A percentile compares a stretch with the other conserved stretches of the same genome.
Evolutionary conservation across 2,888 invertebrate genomes (phyloP).

Genomic region (Diabrotica balteata): DNA sequence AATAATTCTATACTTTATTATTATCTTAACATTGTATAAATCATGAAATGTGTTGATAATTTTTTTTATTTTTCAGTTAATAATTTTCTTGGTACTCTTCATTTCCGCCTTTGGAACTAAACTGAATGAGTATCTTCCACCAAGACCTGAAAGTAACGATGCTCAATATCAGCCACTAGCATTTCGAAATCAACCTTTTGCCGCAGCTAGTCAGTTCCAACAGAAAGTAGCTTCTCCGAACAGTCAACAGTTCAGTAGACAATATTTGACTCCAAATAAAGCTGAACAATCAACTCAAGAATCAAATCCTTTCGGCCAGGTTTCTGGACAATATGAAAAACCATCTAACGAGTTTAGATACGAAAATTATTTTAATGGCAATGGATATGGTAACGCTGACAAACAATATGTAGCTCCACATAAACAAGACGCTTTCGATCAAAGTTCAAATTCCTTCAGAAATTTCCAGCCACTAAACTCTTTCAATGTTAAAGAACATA

Average conservation of each 20-base stretch:
- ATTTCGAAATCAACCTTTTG: slow-evolving; percentile 8
- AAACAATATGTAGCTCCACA: slow-evolving; percentile 7
- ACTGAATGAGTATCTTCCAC: slow-evolving; percentile 42
- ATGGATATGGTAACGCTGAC: neutral
- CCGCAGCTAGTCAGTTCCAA: neutral
- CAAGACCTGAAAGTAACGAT: slow-evolving; percentile 18
- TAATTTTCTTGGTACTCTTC: slow-evolving; percentile 37
- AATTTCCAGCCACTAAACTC: neutral
- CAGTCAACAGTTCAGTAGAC: neutral
- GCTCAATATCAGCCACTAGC: slow-evolving; percentile 5
- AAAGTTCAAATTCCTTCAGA: neutral
- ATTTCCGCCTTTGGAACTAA: slow-evolving; percentile 38
- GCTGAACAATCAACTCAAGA: slow-evolving; percentile 6
- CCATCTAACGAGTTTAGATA: neutral
- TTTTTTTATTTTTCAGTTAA: slow-evolving; percentile 26
- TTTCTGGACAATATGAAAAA: slow-evolving; percentile 11
- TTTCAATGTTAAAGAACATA: neutral
- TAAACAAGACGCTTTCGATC: neutral
- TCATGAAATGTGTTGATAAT: too few species aligned
- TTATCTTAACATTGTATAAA: too few species aligned
- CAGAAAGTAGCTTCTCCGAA: neutral
- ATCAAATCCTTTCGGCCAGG: neutral
- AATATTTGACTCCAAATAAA: slow-evolving; percentile 1
- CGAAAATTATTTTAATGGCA: neutral
- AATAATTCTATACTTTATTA: too few species aligned